Conservation (phyloP, 2,797 vertebrate genomes). For the Pterois miles region DNA sequence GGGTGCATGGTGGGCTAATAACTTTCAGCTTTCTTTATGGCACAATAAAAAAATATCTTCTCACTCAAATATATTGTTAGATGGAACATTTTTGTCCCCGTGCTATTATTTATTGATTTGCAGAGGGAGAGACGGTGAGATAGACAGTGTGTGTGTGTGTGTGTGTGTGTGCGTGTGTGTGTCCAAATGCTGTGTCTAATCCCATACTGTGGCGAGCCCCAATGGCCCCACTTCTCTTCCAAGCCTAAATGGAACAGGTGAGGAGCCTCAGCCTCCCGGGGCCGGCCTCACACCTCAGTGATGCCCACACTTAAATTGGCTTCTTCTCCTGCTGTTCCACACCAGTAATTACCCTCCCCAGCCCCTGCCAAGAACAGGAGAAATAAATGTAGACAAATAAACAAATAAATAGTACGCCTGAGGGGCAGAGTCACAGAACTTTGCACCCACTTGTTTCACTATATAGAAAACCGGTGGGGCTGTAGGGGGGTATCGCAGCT, state of each 20-base stretch:
- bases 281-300: constrained; percentile 68
- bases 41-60: constrained; percentile 22
- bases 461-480: constrained; percentile 8
- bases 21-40: constrained; percentile 27
- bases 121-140: constrained; percentile 32
- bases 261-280: constrained; percentile 59
- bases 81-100: constrained; percentile 43
- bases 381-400: constrained; percentile 72
- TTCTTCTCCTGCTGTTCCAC: constrained; percentile 73
- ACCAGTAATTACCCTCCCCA: constrained; percentile 73
- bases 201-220: constrained; percentile 54
- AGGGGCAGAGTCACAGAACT: constrained; percentile 47
- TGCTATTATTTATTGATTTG: constrained; percentile 72
- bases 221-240: constrained; percentile 54
- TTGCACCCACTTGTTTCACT: constrained; percentile 54
- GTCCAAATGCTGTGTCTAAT: constrained; percentile 73
- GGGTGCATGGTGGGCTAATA: constrained; percentile 17
- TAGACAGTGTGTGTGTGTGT: constrained; percentile 24
- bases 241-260: constrained; percentile 74
- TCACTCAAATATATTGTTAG: constrained; percentile 44
- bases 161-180: constrained; percentile 40
- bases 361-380: constrained; percentile 45
- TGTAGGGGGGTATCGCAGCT: constrained; percentile 2
- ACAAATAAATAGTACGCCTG: constrained; percentile 64
- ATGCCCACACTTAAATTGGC: constrained; percentile 74